Percentiles rank a stretch among this genome's conserved stretches.
These are phyloP conservation scores for Capitulum mitella DNA, from an alignment of 2,888 invertebrate genomes.

Conservation along the genomic window DNA sequence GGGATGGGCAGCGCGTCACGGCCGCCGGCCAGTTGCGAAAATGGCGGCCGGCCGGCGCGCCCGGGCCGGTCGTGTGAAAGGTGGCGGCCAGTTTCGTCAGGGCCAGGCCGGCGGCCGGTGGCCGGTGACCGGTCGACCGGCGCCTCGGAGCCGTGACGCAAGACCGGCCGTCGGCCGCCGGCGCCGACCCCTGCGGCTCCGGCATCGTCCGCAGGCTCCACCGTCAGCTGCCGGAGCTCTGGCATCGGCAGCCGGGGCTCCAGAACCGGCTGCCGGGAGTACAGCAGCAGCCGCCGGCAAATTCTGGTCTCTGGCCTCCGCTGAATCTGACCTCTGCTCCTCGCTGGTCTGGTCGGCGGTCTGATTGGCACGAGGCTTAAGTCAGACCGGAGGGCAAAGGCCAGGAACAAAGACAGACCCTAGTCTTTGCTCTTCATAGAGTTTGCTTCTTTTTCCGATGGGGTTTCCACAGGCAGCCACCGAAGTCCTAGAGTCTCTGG, in stretches of 20 bases:
- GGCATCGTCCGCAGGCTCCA: background rate
- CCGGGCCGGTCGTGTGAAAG: background rate
- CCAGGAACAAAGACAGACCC: no score
- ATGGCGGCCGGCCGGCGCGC: background rate
- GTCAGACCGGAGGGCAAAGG: no score
- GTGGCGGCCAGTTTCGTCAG: slow-evolving; percentile 5
- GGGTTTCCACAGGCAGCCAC: no score
- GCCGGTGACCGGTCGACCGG: background rate
- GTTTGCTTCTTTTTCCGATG: no score
- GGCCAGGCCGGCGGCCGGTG: background rate
- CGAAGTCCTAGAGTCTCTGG: no score
- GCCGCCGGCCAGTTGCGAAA: background rate
- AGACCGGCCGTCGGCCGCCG: background rate
- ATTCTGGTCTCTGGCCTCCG: background rate
- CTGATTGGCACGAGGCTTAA: no score
- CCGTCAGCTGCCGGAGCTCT: background rate
- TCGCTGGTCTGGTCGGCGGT: no score
- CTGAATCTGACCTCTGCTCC: no score
- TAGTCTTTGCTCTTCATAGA: no score
- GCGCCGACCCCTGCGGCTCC: no score
- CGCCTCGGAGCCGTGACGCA: background rate
- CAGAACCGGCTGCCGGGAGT: background rate
- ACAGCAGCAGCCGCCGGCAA: background rate
- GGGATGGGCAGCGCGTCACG: background rate
- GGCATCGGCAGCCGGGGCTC: background rate